Evolutionary conservation across 2,113 vertebrate genomes (phyloP), one percentile per base, ranked within the genome.

Genomic region (Lanius ludovicianus): DNA sequence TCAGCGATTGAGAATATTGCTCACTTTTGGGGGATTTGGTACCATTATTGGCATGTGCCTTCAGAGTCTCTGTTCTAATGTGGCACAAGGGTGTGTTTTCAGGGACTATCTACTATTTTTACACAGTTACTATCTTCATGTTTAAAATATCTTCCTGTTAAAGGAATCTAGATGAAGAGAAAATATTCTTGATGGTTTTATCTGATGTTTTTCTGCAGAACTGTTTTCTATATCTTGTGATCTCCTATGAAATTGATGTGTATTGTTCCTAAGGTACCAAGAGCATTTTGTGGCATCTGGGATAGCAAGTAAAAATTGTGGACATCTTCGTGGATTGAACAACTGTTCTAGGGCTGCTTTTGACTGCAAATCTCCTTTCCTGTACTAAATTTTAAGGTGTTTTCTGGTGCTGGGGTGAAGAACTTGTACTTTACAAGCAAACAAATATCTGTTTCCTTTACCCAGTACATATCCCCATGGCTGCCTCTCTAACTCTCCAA

Each of bases 391-490:
- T 31, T 69, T 30, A 46, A 74, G 35, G 4, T 52, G 13, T 65
- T 93, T 53, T 30, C 15, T 62, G 10, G 28, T n/a, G 18, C 1
- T 16, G 17, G 31, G 22, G 24, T 67, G 30, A 65, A 90, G 14
- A 94, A 69, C 7, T 25, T 55, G 41, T 20, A 69, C 2, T 30
- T 82, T n/a, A 69, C 49, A 27, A 74, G 44, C 31, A 71, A 65
- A 65, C 4, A 87, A 76, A 37, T 59, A 55, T 6, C 17, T 47
- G 8, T 41, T 59, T 88, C 44, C 33, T 68, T 77, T 81, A 44
- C 15, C 19, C 3, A 28, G 5, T 39, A 12, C 3, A 4, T 28
- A 24, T 77, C 12, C 9, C 9, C 52, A 17, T 1, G 3, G 35
- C 27, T 31, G 14, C 21, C 21, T 80, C 10, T 15, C 39, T 47